Evolutionary conservation across 1,140 invertebrate species (phyloP).

Genomic region (Babylonia areolata): DNA sequence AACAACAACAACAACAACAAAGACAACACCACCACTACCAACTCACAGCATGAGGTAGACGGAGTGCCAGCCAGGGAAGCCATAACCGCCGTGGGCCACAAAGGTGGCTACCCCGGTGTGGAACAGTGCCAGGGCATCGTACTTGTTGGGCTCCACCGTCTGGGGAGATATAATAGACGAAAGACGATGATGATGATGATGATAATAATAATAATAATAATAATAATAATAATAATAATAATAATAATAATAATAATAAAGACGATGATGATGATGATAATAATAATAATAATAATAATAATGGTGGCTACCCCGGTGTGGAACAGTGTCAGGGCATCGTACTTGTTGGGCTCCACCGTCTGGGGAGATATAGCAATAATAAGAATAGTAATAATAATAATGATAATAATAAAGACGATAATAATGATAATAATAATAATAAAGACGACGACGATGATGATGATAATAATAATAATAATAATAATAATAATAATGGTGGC

Average conservation of each 20-base stretch:
- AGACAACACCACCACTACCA: too few species aligned
- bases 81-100: slow-evolving; percentile 64
- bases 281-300: too few species aligned
- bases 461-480: too few species aligned
- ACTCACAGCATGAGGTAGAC: slow-evolving; percentile 65
- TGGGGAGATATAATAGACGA: slow-evolving; percentile 44
- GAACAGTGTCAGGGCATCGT: slow-evolving; percentile 62
- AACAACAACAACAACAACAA: too few species aligned
- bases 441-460: too few species aligned
- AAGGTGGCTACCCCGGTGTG: slow-evolving; percentile 61
- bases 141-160: slow-evolving; percentile 66
- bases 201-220: not conserved
- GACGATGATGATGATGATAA: too few species aligned
- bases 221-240: too few species aligned
- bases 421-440: too few species aligned
- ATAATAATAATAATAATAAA: too few species aligned
- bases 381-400: not conserved
- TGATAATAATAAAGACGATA: not conserved
- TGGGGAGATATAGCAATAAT: slow-evolving; percentile 34
- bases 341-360: slow-evolving; percentile 66
- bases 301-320: slow-evolving; percentile 61
- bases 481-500: slow-evolving; percentile 55
- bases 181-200: too few species aligned
- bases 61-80: slow-evolving; percentile 67
- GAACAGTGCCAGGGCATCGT: slow-evolving; percentile 62